Conservation (phyloP, 2,113 vertebrate species). For the Hystrix cristata region DNA sequence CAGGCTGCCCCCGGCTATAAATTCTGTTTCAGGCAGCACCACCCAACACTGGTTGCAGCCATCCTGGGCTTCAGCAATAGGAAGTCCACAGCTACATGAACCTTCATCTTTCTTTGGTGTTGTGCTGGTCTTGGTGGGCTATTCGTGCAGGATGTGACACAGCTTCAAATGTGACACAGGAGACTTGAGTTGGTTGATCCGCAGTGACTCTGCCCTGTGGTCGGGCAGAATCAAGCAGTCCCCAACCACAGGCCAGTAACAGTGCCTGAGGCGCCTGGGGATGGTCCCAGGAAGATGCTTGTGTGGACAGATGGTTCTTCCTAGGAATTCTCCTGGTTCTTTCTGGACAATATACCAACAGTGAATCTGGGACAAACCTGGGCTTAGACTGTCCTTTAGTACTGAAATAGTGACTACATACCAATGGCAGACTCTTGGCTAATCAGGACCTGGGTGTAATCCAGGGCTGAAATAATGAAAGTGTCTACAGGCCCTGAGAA, state of each 20-base stretch:
- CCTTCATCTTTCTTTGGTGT: background rate
- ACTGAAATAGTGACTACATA: background rate
- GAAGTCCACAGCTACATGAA: rapidly evolving
- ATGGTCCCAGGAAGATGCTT: background rate
- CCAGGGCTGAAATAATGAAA: background rate
- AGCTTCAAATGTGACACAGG: background rate
- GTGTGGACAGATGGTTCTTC: background rate
- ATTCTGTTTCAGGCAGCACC: background rate
- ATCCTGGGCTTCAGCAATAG: background rate
- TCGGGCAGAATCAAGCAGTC: background rate
- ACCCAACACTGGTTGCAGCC: background rate
- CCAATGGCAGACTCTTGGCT: background rate
- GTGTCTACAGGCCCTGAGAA: background rate
- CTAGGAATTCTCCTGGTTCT: background rate
- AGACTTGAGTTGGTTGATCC: background rate
- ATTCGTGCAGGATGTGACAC: background rate
- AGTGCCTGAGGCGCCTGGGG: no score
- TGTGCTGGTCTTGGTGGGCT: background rate
- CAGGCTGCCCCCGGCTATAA: background rate
- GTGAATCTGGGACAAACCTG: background rate
- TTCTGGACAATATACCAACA: background rate
- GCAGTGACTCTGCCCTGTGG: background rate
- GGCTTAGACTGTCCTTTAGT: background rate
- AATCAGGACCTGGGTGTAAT: background rate
- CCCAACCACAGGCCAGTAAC: background rate